A percentile compares a stretch with the other conserved stretches of the same genome.
Conservation (phyloP, 2,113 vertebrate species). For the Climacteris rufus region DNA sequence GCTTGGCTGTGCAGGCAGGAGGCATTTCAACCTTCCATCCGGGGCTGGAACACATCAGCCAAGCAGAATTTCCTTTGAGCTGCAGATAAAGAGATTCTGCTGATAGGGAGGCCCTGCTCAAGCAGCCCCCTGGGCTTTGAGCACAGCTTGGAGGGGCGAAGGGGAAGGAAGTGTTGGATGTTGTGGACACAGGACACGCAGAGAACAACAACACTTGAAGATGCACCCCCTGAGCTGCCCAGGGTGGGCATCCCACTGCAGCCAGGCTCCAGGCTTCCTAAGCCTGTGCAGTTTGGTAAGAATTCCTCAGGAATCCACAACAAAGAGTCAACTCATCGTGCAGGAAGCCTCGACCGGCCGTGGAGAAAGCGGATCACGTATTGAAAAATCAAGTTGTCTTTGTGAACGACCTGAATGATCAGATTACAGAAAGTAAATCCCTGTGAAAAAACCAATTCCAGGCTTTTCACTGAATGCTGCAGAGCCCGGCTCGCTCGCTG, state of each 20-base stretch:
- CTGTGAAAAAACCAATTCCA: background rate
- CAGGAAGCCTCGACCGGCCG: background rate
- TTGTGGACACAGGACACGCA: background rate
- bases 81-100: conserved; percentile 27
- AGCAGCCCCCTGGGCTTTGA: background rate
- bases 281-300: background rate
- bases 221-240: background rate
- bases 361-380: fast-evolving
- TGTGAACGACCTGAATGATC: background rate
- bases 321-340: background rate
- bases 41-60: background rate
- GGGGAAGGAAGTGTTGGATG: conserved; percentile 28
- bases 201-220: background rate
- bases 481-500: background rate
- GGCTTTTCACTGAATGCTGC: background rate
- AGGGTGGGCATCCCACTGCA: background rate
- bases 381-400: background rate
- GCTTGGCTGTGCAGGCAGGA: background rate
- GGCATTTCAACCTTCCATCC: background rate
- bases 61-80: conserved; percentile 28
- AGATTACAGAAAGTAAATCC: background rate
- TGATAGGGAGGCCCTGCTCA: background rate
- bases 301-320: background rate
- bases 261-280: background rate
- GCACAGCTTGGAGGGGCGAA: background rate